Conservation (phyloP, 2,888 invertebrate genomes). For the Pachliopta kotzebuea region DNA sequence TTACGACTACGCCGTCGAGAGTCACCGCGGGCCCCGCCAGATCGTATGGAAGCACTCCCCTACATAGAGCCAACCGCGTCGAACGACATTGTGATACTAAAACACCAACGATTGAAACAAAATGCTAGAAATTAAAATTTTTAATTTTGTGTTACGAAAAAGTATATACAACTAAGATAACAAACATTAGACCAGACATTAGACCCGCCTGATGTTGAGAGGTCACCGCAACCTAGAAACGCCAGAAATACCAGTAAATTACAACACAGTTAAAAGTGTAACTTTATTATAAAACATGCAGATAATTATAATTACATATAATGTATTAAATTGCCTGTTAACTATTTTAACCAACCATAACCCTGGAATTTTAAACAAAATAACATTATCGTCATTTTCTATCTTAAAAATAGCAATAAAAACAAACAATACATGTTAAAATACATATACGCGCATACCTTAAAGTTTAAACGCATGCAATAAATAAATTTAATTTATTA, state of each 20-base stretch:
- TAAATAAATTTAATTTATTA: slow-evolving; percentile 1
- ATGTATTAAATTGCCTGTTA: neutral
- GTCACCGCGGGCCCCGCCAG: slow-evolving; percentile 76
- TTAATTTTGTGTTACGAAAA: neutral
- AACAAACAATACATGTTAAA: neutral
- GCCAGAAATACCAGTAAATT: too few species aligned
- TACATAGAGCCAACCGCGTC: slow-evolving; percentile 75
- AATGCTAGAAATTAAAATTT: neutral
- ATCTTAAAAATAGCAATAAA: neutral
- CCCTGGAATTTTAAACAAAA: neutral
- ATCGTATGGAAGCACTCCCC: slow-evolving; percentile 85
- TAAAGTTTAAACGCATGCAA: slow-evolving; percentile 1
- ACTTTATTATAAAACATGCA: neutral
- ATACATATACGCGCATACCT: slow-evolving; percentile 3
- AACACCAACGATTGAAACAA: slow-evolving; percentile 34
- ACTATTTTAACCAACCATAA: neutral
- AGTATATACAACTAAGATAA: too few species aligned
- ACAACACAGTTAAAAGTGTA: neutral
- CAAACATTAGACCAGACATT: too few species aligned
- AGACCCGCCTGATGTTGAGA: too few species aligned
- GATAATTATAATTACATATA: neutral
- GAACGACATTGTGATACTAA: slow-evolving; percentile 76
- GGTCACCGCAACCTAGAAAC: too few species aligned
- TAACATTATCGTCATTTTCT: neutral
- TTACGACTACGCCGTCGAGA: slow-evolving; percentile 59